Percentiles rank a stretch among this genome's conserved stretches.
Conservation (phyloP, 1,140 invertebrate genomes). For the Tetramorium simillimum region DNA sequence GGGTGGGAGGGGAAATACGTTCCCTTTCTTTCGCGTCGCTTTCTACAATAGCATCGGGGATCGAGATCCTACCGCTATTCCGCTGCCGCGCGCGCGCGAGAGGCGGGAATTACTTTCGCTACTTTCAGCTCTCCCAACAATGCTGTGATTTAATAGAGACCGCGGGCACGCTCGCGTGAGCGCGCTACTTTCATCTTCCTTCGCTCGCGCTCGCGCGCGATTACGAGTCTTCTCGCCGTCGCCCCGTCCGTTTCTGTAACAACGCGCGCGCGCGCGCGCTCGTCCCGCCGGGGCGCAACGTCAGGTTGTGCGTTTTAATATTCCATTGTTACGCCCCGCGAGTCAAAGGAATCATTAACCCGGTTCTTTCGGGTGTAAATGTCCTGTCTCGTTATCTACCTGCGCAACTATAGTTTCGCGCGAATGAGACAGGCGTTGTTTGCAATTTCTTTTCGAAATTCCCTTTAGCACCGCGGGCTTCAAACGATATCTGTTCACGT, state of each 20-base stretch:
- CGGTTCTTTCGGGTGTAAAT: neutral
- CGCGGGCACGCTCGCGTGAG: neutral
- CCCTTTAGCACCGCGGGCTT: neutral
- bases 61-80: constrained; percentile 64
- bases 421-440: neutral
- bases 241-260: neutral
- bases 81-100: constrained; percentile 11
- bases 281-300: neutral
- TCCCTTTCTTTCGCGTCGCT: constrained; percentile 59
- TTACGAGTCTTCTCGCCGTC: constrained; percentile 39
- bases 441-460: neutral
- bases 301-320: constrained; percentile 22
- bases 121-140: constrained; percentile 68
- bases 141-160: constrained; percentile 63
- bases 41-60: constrained; percentile 55
- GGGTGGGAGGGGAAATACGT: neutral
- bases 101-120: constrained; percentile 71
- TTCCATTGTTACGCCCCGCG: constrained; percentile 1
- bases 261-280: neutral
- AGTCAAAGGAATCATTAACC: constrained; percentile 11
- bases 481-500: no score
- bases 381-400: neutral
- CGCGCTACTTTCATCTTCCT: constrained; percentile 65
- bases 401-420: neutral
- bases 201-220: constrained; percentile 33